Evolutionary conservation across 2,888 invertebrate genomes (phyloP), one percentile per base, ranked within the genome.

Genomic region (Ametastegia equiseti): DNA sequence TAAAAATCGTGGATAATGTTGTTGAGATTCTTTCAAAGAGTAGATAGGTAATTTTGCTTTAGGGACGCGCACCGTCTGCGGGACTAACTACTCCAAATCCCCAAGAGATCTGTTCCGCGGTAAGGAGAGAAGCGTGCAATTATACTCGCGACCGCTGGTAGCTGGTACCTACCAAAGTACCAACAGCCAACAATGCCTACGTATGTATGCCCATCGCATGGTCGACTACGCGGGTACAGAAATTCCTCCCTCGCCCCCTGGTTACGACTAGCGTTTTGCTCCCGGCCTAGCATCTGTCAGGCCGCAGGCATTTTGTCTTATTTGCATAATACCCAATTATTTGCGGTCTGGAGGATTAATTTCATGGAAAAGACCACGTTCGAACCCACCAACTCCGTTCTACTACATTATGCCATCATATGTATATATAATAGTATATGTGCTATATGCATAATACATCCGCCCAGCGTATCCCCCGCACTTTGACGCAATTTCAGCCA

Each of bases 301-400:
- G 84, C 83, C 81, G 81, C 80, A 81, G 82, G 75, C 81, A 80
- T 81, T 79, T 80, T 83, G 77, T 81, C 57, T 81, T 86, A 85
- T 88, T 87, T 88, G 86, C 87, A 87, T 87, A 87, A 87, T 86
- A 85, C 86, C 86, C 86, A 87, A 88, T 88, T 87, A 87, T 87
- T 86, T 84, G 82, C 82, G 81, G 84, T 82, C 78, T 60, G 45
- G 47, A 60, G 80, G 81, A 69, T 81, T 78, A 84, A 84, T 83
- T 85, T 83, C 19, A 80, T 75, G 57, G 45, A 81, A 42, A 78
- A 78, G 36, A 63, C 78, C 60, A 42, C 36, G 60, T 23, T 23
- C 78, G 78, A 60, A 30, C 36, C 54, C 13, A 50, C 57, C 36
- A 36, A 57, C 75, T 36, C 75, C 36, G 54, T 54, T 75, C 11